Base-by-base conservation (phyloP, 2,113 vertebrate species). In the Willisornis vidua region DNA sequence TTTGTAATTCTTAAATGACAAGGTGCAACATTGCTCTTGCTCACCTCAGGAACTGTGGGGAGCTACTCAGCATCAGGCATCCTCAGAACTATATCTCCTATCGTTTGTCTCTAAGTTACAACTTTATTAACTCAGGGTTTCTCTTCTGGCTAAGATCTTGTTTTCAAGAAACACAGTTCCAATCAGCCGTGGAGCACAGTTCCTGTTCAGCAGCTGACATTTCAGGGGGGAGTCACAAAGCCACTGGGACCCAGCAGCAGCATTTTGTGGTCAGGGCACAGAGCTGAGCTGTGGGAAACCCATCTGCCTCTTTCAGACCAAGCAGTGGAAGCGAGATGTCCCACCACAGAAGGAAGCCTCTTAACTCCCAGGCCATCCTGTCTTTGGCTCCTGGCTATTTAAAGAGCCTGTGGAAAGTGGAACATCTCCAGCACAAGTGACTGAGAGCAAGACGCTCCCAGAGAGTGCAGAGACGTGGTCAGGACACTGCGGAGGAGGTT, bases 231-330 rank as follows among this genome's bases (percentile, higher is more conserved):
- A 23, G 63, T 62, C 72, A 62, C 39, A 79, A 73, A 95, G 78
- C 72, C 67, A 28, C 4, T 45, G 43, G 71, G 54, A 93, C 58
- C 22, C 82, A 80, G 65, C 70, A 87, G 78, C 74, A 93, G 62
- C 58, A 19, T 81, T 96, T 3, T 80, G 92, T 93, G 82, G 41
- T 66, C 88, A 85, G 49, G 58, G 46, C 58, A 76, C 19, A 18
- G 77, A 87, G 46, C 37, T 67, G 68, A 67, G 43, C 80, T 91
- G 89, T 91, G 87, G 86, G 72, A 92, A 90, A 49, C 59, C 41
- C 1, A 0, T 18, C 79, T 86, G 84, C 24, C 65, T 73, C 80
- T 84, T 58, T 62, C 80, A 62, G 59, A 46, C 25, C 67, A 10
- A 35, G 84, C 0, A 0, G 17, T 62, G 48, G 51, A 24, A 85